Evolutionary conservation across 2,113 vertebrate species (phyloP), one percentile per base, ranked within the genome.

Genomic region (Cryptotis parvus): DNA sequence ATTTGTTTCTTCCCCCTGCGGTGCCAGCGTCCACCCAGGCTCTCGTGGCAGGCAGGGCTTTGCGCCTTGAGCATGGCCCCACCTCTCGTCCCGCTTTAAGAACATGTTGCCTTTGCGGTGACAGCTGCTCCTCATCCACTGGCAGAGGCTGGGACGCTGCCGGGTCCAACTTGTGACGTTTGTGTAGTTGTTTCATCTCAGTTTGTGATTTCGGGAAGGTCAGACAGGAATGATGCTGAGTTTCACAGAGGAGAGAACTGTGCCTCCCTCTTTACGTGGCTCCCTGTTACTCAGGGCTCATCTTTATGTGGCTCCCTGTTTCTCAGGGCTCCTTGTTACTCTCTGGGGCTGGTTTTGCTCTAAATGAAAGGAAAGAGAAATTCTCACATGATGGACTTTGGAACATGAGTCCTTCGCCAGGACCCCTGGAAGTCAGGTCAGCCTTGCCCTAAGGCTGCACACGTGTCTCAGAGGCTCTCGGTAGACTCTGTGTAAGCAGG

Each of bases 301-400:
- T n/a, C n/a, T n/a, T n/a, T n/a, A n/a, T n/a, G n/a, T n/a, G n/a
- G n/a, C n/a, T n/a, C n/a, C n/a, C n/a, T n/a, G n/a, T n/a, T n/a
- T n/a, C n/a, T n/a, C n/a, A n/a, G n/a, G n/a, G n/a, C n/a, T 92
- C 9, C 4, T 27, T 72, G 20, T 81, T 85, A 27, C 27, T 86
- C 52, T 20, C 68, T 31, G 61, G 27, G n/a, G 33, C 29, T 74
- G 6, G 29, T 87, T 94, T 87, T 91, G 29, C 79, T 84, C 29
- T 84, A 33, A 49, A 43, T 84, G 74, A 93, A 88, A 55, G 12
- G 52, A 33, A 69, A 92, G 83, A 84, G 45, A n/a, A 91, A 78
- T 61, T 92, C 20, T 41, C 43, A 63, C 18, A 14, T 41, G 63
- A 58, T 73, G 24, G 89, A 77, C 66, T 41, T 85, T 93, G 52